Evolutionary conservation across 2,797 vertebrate genomes (phyloP).

Genomic region (Cossypha caffra): DNA sequence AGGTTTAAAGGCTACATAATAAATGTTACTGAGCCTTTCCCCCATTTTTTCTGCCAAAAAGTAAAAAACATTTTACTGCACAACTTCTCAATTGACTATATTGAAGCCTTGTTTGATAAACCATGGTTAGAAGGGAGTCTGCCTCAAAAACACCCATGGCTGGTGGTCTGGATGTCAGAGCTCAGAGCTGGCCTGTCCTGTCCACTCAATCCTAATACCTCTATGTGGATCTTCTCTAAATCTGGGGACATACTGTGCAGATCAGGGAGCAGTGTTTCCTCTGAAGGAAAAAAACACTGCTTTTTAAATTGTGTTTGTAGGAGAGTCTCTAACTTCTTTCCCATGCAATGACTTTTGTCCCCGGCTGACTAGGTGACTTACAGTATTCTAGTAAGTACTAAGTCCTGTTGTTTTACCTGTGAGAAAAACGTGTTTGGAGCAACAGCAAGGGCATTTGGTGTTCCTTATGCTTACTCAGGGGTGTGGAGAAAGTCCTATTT

Average conservation of each 20-base stretch:
- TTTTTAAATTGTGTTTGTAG: not conserved
- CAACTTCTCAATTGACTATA: not conserved
- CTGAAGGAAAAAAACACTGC: not conserved
- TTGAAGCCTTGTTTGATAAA: not conserved
- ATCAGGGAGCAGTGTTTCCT: not conserved
- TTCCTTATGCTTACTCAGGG: not conserved
- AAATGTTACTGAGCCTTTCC: not conserved
- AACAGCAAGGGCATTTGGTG: not conserved
- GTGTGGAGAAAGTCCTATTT: not conserved
- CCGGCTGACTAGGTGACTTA: not conserved
- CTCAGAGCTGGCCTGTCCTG: not conserved
- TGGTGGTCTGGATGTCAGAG: not conserved
- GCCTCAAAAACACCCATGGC: not conserved
- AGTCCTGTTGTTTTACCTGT: not conserved
- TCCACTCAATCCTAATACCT: not conserved
- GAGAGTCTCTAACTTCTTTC: not conserved
- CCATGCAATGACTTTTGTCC: not conserved
- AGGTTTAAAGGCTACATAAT: not conserved
- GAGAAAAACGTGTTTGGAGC: not conserved
- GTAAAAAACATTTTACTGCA: not conserved
- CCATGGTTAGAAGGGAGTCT: not conserved
- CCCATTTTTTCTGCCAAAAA: not conserved
- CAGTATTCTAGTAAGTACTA: not conserved
- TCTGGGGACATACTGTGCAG: not conserved
- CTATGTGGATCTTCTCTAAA: not conserved